These are phyloP conservation scores for Garra rufa DNA, from an alignment of 2,113 vertebrate genomes.

Conservation along the genomic window DNA sequence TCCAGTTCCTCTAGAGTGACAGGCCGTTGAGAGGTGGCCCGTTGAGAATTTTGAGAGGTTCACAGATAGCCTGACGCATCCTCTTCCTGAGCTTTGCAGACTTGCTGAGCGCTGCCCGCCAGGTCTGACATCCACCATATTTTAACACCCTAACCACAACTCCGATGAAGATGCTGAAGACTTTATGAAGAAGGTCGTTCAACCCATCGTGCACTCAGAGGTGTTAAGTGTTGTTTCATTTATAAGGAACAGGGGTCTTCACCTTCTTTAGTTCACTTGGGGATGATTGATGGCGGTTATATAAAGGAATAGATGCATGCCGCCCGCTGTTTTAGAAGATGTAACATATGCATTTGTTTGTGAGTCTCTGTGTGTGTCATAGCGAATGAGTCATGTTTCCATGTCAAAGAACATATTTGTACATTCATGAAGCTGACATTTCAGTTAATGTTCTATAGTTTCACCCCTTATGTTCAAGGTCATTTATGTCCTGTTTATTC, in stretches of 20 bases:
- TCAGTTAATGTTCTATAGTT: conserved; percentile 38
- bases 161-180: conserved; percentile 20
- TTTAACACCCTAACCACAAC: conserved; percentile 69
- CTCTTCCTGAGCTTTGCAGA: conserved; percentile 62
- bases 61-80: conserved; percentile 42
- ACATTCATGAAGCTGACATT: conserved; percentile 41
- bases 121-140: conserved; percentile 62
- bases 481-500: conserved; percentile 41
- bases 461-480: conserved; percentile 26
- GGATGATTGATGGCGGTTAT: conserved; percentile 32
- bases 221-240: conserved; percentile 8
- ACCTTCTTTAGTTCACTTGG: background rate
- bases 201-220: background rate
- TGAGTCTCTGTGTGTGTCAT: conserved; percentile 40
- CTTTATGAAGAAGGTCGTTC: conserved; percentile 3
- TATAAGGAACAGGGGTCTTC: background rate
- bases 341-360: background rate
- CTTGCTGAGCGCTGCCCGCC: conserved; percentile 59
- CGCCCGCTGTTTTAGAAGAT: background rate
- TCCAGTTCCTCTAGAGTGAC: conserved; percentile 64
- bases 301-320: conserved; percentile 17
- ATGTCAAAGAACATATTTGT: conserved; percentile 34
- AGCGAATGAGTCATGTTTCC: conserved; percentile 24
- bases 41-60: conserved; percentile 69
- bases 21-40: conserved; percentile 57